Evolutionary conservation across 2,797 vertebrate genomes (phyloP).

Genomic region (Pterois miles): DNA sequence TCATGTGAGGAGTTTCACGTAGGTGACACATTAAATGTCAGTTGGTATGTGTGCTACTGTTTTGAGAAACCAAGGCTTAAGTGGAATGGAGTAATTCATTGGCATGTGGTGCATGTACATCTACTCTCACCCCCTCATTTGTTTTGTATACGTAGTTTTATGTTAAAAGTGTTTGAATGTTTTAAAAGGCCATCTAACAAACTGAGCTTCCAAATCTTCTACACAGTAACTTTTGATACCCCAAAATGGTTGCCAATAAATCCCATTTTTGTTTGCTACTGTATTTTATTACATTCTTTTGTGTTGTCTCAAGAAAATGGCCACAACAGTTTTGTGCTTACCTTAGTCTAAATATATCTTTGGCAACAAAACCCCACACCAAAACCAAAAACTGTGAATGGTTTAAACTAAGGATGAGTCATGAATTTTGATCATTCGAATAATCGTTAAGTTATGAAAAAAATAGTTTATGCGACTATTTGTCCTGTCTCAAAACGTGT

Average conservation of each 20-base stretch:
- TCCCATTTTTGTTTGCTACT: background rate
- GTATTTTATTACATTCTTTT: background rate
- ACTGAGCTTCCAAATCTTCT: background rate
- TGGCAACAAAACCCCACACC: background rate
- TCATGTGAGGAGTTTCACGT: constrained; percentile 17
- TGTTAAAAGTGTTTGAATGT: background rate
- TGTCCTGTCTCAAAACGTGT: too few relatives aligned
- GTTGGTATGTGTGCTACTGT: constrained; percentile 8
- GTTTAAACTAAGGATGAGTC: too few relatives aligned
- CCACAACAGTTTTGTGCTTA: too few relatives aligned
- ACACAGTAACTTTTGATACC: background rate
- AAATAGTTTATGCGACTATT: too few relatives aligned
- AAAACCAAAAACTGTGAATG: background rate
- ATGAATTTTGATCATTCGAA: too few relatives aligned
- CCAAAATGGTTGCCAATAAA: background rate
- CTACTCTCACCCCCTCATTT: background rate
- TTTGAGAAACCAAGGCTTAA: background rate
- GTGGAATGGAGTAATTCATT: background rate
- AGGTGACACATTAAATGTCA: constrained; percentile 30
- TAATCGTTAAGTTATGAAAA: too few relatives aligned
- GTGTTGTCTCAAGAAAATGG: background rate
- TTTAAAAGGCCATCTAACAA: background rate
- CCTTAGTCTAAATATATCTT: background rate
- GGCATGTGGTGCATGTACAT: background rate
- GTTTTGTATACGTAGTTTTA: background rate